These are phyloP conservation scores for Musca domestica DNA, from an alignment of 1,140 invertebrate species.

Conservation along the genomic window DNA sequence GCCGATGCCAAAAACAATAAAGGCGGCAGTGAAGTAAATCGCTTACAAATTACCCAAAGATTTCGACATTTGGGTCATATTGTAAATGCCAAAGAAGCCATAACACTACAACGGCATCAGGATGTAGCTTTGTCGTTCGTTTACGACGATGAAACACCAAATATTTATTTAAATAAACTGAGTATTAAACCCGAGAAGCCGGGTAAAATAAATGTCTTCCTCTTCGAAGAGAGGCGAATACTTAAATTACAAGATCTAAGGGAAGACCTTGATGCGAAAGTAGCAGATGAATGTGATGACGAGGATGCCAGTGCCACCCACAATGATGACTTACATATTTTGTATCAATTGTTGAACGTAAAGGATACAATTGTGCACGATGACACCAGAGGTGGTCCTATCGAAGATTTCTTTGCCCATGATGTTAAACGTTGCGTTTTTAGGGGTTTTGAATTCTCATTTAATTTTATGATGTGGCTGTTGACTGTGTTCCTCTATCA, in stretches of 20 bases:
- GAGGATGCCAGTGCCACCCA: neutral
- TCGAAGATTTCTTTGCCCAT: neutral
- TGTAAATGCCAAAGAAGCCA: constrained; percentile 26
- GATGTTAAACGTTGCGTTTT: neutral
- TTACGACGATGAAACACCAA: constrained; percentile 54
- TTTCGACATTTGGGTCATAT: constrained; percentile 48
- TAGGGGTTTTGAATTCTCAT: neutral
- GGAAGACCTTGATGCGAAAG: neutral
- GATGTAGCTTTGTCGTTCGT: constrained; percentile 51
- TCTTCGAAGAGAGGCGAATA: constrained; percentile 46
- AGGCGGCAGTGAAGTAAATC: neutral
- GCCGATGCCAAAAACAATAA: neutral
- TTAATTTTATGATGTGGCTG: constrained; percentile 5
- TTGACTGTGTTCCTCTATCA: constrained; percentile 11
- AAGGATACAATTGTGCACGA: neutral
- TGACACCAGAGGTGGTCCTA: neutral
- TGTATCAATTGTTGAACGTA: constrained; percentile 15
- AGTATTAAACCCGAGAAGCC: constrained; percentile 46
- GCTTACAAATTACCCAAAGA: constrained; percentile 29
- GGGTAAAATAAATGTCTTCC: constrained; percentile 52
- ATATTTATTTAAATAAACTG: constrained; percentile 40
- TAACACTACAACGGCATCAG: constrained; percentile 49
- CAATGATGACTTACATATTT: constrained; percentile 18
- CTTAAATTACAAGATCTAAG: constrained; percentile 36
- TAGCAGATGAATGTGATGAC: neutral